Conservation (phyloP, 37 sponge, comb jelly and placozoan genomes). For the Axinella damicornis region DNA sequence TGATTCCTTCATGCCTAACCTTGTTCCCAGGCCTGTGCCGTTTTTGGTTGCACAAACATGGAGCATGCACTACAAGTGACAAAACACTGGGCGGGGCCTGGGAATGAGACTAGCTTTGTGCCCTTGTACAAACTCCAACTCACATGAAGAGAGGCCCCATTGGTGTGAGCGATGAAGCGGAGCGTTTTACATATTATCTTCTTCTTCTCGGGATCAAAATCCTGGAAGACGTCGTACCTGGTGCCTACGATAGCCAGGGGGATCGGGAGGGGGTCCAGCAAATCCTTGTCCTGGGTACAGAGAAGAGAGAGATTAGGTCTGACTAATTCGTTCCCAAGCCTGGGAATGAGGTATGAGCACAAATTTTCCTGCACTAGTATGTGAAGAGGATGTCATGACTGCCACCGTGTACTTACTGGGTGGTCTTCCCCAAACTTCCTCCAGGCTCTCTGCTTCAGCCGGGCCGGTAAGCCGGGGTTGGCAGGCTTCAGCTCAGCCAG, state of each 20-base stretch:
- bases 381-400: too few relatives aligned
- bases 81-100: too few relatives aligned
- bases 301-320: background rate
- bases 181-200: conserved; percentile 91
- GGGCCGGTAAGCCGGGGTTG: conserved; percentile 15
- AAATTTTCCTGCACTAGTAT: too few relatives aligned
- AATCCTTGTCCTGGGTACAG: conserved; percentile 87
- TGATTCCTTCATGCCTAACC: too few relatives aligned
- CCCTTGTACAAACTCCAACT: too few relatives aligned
- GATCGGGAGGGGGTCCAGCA: conserved; percentile 77
- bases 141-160: conserved; percentile 93
- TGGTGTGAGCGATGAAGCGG: conserved; percentile 91
- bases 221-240: conserved; percentile 95
- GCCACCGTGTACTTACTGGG: conserved; percentile 82
- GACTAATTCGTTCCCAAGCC: too few relatives aligned
- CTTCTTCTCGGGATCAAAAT: conserved; percentile 94
- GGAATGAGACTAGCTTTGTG: too few relatives aligned
- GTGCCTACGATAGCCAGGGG: conserved; percentile 88
- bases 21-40: too few relatives aligned
- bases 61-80: too few relatives aligned
- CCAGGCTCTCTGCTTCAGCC: conserved; percentile 46
- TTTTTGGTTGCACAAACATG: too few relatives aligned
- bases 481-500: conserved; percentile 40
- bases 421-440: conserved; percentile 74
- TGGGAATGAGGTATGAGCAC: too few relatives aligned